Conservation (phyloP, 1,140 invertebrate species). For the Drosophila nasuta region DNA sequence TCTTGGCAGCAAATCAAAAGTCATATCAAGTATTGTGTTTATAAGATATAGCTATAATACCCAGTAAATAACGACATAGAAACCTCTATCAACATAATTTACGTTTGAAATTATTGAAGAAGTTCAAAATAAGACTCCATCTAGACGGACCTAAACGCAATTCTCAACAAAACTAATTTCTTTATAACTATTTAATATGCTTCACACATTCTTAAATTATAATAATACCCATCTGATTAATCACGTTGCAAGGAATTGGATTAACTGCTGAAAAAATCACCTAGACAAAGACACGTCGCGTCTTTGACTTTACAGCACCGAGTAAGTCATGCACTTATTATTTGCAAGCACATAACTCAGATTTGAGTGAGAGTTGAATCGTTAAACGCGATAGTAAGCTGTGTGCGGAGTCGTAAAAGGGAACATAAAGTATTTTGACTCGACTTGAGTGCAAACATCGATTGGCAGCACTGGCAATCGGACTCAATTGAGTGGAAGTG, state of each 20-base stretch:
- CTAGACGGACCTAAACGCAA: too few relatives aligned
- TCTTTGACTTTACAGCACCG: slow-evolving; percentile 13
- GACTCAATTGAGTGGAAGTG: slow-evolving; percentile 25
- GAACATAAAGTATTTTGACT: slow-evolving; percentile 54
- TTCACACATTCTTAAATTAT: too few relatives aligned
- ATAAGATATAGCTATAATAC: too few relatives aligned
- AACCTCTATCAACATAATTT: too few relatives aligned
- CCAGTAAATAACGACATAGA: too few relatives aligned
- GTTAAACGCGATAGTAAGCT: slow-evolving; percentile 33
- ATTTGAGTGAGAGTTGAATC: slow-evolving; percentile 7
- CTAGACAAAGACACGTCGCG: neutral
- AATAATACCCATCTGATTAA: too few relatives aligned
- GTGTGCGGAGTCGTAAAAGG: slow-evolving; percentile 52
- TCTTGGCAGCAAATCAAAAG: too few relatives aligned
- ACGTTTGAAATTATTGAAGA: too few relatives aligned
- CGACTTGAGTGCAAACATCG: slow-evolving; percentile 31
- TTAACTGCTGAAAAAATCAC: neutral
- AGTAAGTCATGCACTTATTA: slow-evolving; percentile 1
- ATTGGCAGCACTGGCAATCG: slow-evolving; percentile 34
- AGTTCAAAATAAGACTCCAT: too few relatives aligned
- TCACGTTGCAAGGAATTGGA: neutral
- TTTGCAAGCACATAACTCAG: slow-evolving; percentile 30
- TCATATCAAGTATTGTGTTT: too few relatives aligned
- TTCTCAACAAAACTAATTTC: too few relatives aligned
- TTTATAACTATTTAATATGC: too few relatives aligned